Base-by-base conservation (phyloP, 2,113 vertebrate genomes). In the Trichomycterus rosablanca region DNA sequence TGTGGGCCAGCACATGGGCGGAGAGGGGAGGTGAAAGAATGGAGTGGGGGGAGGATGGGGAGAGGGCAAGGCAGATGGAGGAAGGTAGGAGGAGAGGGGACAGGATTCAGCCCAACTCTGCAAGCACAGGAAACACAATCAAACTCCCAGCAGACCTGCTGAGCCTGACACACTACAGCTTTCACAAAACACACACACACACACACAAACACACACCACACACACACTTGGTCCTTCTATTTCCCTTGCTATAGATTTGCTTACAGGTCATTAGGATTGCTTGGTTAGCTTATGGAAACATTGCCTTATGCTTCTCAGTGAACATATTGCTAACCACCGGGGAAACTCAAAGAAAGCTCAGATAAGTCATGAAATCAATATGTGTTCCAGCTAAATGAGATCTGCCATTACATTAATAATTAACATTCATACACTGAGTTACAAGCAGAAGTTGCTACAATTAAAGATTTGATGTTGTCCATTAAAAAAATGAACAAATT, bases 41-140 rank as follows among this genome's bases (percentile, higher is more conserved):
- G 26, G 45, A 58, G 26, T 23, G 44, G 23, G 45, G 40, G 59
- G 59, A 67, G 51, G 60, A 63, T 24, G 44, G 44, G 22, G 45
- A 43, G 63, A 8, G 39, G 60, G 22, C 34, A 59, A 61, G 61
- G 58, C 74, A 71, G 74, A 73, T 71, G 68, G 74, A 48, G 61
- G 24, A 15, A 45, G 37, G 71, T 49, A 55, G 59, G 68, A 62
- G 62, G 67, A 62, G 45, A 56, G 43, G 48, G 61, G 62, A 65
- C 16, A 60, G 74, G 59, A 72, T 48, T 42, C 48, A 19, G 61
- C 64, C 45, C 68, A 66, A 34, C 72, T 35, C 77, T 64, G 72
- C 70, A 71, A 28, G 72, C 30, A 16, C 77, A 76, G 77, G 77
- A 76, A 79, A 74, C 61, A 73, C 73, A 76, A 76, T 78, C 77